Conservation (phyloP, 2,888 invertebrate genomes). For the Drosophila mayaguana region DNA sequence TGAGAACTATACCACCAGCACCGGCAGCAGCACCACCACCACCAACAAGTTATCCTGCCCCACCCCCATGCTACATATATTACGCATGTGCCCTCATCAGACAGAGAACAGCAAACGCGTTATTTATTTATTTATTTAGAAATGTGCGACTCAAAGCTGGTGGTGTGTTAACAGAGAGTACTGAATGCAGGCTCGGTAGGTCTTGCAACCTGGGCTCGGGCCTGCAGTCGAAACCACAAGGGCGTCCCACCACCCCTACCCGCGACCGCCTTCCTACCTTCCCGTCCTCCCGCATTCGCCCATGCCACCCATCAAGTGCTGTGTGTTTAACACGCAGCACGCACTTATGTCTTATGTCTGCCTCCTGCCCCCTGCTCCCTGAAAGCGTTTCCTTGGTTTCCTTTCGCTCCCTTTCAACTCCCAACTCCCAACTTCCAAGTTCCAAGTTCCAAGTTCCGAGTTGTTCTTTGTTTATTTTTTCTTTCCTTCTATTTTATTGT, state of each 20-base stretch:
- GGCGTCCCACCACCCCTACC: neutral
- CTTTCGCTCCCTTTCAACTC: conserved; percentile 30
- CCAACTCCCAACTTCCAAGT: conserved; percentile 29
- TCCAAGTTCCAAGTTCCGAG: conserved; percentile 30
- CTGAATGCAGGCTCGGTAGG: conserved; percentile 5
- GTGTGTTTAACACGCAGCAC: conserved; percentile 38
- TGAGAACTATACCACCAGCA: neutral
- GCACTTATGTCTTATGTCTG: conserved; percentile 48
- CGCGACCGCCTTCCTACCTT: neutral
- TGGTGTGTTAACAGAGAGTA: conserved; percentile 10
- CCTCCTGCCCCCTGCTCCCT: conserved; percentile 5
- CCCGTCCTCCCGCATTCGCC: neutral
- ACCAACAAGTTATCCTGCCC: neutral
- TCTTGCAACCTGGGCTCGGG: conserved; percentile 2
- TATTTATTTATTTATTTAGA: conserved; percentile 21
- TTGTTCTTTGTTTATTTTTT: conserved; percentile 41
- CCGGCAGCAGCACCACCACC: neutral
- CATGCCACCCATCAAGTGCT: conserved; percentile 9
- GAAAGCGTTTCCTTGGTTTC: conserved; percentile 40
- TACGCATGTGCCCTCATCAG: conserved; percentile 5
- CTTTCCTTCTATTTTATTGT: conserved; percentile 36
- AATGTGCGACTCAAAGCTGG: conserved; percentile 19
- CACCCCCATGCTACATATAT: neutral
- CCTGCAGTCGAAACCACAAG: conserved; percentile 6
- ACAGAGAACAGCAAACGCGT: neutral